Conservation (phyloP, 2,888 invertebrate genomes). For the Synergus umbraculus region DNA sequence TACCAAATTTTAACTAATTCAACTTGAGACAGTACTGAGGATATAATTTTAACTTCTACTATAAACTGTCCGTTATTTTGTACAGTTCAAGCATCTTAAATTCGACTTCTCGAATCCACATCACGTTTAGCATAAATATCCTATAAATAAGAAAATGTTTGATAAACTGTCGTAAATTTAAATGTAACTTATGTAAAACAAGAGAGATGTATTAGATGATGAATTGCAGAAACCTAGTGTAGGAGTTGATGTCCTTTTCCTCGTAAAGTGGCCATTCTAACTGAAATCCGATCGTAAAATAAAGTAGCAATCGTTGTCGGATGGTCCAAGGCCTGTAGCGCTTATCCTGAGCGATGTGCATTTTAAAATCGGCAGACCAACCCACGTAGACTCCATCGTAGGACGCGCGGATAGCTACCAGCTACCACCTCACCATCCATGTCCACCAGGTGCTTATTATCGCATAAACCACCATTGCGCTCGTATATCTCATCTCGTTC, state of each 20-base stretch:
- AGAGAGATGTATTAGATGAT: background rate
- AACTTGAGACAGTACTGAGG: no score
- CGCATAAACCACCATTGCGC: background rate
- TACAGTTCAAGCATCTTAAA: background rate
- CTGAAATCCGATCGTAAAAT: slow-evolving; percentile 6
- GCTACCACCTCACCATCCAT: no score
- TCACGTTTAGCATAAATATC: background rate
- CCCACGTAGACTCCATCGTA: background rate
- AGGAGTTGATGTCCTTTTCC: slow-evolving; percentile 2
- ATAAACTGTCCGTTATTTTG: no score
- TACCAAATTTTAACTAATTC: no score
- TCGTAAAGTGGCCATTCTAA: background rate
- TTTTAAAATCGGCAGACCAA: background rate
- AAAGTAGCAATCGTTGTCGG: background rate
- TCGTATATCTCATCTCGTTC: slow-evolving; percentile 1
- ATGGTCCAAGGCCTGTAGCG: background rate
- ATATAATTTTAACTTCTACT: no score
- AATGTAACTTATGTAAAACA: background rate
- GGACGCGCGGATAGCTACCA: background rate
- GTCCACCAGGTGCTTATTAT: slow-evolving; percentile 3
- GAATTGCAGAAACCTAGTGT: background rate
- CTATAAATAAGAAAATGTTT: background rate
- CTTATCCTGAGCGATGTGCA: background rate
- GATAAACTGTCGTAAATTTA: background rate
- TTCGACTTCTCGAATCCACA: background rate